Conservation (phyloP, 2,888 invertebrate species). For the Apamea crenata region DNA sequence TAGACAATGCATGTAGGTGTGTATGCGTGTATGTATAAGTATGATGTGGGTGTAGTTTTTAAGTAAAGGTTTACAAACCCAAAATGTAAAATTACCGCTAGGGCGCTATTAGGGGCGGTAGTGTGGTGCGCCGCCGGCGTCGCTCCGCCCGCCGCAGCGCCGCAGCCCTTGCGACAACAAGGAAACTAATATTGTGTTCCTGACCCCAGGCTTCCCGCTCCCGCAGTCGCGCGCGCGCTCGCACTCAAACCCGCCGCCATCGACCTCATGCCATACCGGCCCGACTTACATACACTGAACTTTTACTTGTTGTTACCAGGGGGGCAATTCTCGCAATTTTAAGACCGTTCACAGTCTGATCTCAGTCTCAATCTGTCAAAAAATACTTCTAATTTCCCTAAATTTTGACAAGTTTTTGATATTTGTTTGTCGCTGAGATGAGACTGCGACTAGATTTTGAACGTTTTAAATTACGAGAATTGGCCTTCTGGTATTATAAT, state of each 20-base stretch:
- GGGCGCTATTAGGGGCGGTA: slow-evolving; percentile 89
- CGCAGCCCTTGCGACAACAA: slow-evolving; percentile 91
- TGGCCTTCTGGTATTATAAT: background rate
- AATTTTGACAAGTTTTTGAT: too few relatives aligned
- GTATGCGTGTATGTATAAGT: slow-evolving; percentile 65
- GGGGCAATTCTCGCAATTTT: too few relatives aligned
- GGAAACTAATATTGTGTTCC: slow-evolving; percentile 91
- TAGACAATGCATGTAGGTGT: slow-evolving; percentile 65
- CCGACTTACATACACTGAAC: slow-evolving; percentile 66
- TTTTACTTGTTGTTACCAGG: slow-evolving; percentile 66
- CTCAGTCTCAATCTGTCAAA: too few relatives aligned
- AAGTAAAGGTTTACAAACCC: slow-evolving; percentile 91
- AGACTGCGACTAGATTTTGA: too few relatives aligned
- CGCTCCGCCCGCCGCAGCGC: slow-evolving; percentile 89
- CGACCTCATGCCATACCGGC: slow-evolving; percentile 36
- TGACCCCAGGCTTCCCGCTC: slow-evolving; percentile 82
- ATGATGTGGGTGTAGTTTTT: slow-evolving; percentile 80
- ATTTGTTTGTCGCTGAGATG: too few relatives aligned
- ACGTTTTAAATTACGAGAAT: too few relatives aligned
- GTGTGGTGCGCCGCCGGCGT: slow-evolving; percentile 86
- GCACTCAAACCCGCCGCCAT: slow-evolving; percentile 82
- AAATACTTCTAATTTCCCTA: too few relatives aligned
- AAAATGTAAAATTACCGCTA: slow-evolving; percentile 90
- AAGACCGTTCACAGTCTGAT: too few relatives aligned
- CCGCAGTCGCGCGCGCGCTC: slow-evolving; percentile 76